phyloP scores from a whole-genome alignment of 1,140 invertebrate genomes.

The Prorops nasuta region DNA sequence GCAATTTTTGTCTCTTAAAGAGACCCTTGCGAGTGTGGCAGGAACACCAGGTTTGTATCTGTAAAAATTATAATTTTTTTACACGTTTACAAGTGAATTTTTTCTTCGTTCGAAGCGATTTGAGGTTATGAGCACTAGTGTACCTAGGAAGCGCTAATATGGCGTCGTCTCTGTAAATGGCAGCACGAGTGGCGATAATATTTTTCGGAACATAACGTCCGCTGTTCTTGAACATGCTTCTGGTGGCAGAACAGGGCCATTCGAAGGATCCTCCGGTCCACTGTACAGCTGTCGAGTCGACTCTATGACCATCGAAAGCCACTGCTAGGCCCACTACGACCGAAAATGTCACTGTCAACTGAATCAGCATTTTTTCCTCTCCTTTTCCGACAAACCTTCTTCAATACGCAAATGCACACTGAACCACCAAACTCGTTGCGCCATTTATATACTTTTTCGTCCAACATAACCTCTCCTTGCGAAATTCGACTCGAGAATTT shows the following conservation, averaged over 20 bases:
- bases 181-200: constrained; percentile 60
- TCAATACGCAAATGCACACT: background rate
- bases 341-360: constrained; percentile 4
- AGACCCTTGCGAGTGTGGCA: constrained; percentile 57
- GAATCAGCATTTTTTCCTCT: constrained; percentile 1
- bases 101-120: background rate
- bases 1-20: constrained; percentile 46
- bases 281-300: constrained; percentile 20
- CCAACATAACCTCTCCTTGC: constrained; percentile 1
- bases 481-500: no score
- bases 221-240: constrained; percentile 55
- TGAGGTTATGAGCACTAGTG: background rate
- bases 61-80: background rate
- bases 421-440: constrained; percentile 10
- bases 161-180: constrained; percentile 58
- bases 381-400: background rate
- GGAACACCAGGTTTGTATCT: constrained; percentile 56
- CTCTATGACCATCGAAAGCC: background rate
- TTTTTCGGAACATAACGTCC: constrained; percentile 61
- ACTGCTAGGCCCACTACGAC: constrained; percentile 13
- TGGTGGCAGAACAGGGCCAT: constrained; percentile 59
- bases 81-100: background rate
- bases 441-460: constrained; percentile 37
- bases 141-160: constrained; percentile 61
- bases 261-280: constrained; percentile 57